Base-by-base conservation (phyloP, 2,113 vertebrate species). In the Todiramphus saurophagus region DNA sequence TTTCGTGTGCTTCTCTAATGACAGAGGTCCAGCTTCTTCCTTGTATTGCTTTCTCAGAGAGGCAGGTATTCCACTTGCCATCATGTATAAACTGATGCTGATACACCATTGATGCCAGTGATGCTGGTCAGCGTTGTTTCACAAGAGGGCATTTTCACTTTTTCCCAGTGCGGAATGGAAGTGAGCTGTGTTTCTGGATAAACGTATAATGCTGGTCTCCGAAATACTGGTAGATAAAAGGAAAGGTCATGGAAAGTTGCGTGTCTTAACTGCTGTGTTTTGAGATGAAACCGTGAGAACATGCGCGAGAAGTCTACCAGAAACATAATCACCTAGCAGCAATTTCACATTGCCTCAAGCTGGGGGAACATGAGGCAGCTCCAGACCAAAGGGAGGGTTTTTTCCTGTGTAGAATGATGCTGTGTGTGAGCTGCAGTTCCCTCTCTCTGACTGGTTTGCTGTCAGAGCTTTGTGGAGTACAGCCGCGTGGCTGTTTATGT, bases 331-430 rank as follows among this genome's bases (percentile, higher is more conserved):
- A 13, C 43, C 37, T 24, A 35, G 16, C 24, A 68, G 14, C 30
- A 83, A 8, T 46, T 25, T 78, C 6, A 0, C 1, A 1, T 37
- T 79, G 62, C 27, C 33, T 44, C 7, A 2, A 6, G 43, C 9
- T 55, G 66, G 39, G 30, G 60, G 59, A 37, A 7, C 30, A 7
- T 24, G 74, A 78, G 46, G 23, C 44, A 59, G 44, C 55, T 60
- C 43, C 39, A 44, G 39, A 33, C 5, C 44, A 27, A 55, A 64
- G 46, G 46, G 46, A 46, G 46, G 80, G 84, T 23, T 53, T 68
- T 85, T 28, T 70, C 16, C 18, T 1, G 8, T 17, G 55, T 6
- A 58, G 35, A 0, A 0, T 37, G 62, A 39, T 20, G 3, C 25
- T 16, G 30, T 80, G 64, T 64, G 70, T 13, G 53, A 31, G 83